Percentiles rank a stretch among this genome's conserved stretches.
These are phyloP conservation scores for Eurois occulta DNA, from an alignment of 2,888 invertebrate genomes.

Conservation along the genomic window DNA sequence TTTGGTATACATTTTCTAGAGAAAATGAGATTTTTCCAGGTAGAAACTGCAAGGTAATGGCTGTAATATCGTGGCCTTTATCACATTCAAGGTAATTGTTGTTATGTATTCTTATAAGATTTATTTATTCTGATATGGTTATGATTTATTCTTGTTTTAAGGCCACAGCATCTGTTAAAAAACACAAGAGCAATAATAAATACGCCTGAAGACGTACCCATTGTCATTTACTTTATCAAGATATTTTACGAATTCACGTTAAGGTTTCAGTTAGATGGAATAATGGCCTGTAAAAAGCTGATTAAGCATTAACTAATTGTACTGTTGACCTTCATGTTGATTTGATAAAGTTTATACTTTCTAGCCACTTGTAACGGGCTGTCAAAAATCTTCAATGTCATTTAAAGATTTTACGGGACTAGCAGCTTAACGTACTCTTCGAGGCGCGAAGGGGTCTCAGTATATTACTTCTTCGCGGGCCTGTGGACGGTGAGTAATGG, in stretches of 20 bases:
- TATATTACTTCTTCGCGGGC: neutral
- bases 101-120: slow-evolving; percentile 26
- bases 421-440: no score
- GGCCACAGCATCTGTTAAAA: neutral
- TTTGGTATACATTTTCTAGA: slow-evolving; percentile 30
- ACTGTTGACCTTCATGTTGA: neutral
- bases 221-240: no score
- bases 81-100: slow-evolving; percentile 38
- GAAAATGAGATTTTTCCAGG: slow-evolving; percentile 51
- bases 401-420: no score
- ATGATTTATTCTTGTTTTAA: slow-evolving; percentile 23
- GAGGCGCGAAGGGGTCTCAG: no score
- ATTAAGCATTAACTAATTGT: no score
- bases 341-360: neutral
- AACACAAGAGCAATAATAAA: neutral
- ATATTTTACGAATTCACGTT: no score
- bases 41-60: slow-evolving; percentile 6
- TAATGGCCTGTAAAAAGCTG: no score
- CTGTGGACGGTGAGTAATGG: no score
- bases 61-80: slow-evolving; percentile 38
- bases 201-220: no score
- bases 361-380: neutral
- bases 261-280: no score
- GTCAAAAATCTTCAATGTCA: neutral
- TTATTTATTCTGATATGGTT: slow-evolving; percentile 39